phyloP scores from a whole-genome alignment of 2,113 vertebrate species.

The Drymodes brunneopygia region DNA sequence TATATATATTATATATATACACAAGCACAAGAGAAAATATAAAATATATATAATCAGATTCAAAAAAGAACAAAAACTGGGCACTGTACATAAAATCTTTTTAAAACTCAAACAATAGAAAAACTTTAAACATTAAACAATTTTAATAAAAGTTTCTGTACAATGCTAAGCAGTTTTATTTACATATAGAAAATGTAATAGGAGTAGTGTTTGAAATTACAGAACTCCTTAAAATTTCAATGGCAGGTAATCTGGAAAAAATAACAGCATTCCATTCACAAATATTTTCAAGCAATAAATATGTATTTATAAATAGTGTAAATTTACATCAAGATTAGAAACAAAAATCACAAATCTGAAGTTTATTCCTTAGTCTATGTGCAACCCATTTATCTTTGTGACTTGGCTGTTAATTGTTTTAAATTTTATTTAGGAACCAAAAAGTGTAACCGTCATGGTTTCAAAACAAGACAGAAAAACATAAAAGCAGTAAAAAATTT shows the following conservation, averaged over 20 bases:
- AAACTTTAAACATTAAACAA: slow-evolving; percentile 96
- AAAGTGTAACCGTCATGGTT: slow-evolving; percentile 81
- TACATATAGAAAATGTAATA: slow-evolving; percentile 97
- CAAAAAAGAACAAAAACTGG: slow-evolving; percentile 80
- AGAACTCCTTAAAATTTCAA: slow-evolving; percentile 97
- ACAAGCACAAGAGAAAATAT: slow-evolving; percentile 80
- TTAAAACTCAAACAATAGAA: slow-evolving; percentile 89
- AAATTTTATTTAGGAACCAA: slow-evolving; percentile 84
- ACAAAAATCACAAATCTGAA: slow-evolving; percentile 98
- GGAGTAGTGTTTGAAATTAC: slow-evolving; percentile 93
- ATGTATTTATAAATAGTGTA: slow-evolving; percentile 99
- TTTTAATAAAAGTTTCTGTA: slow-evolving; percentile 93
- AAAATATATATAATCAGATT: slow-evolving; percentile 85
- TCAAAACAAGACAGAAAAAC: slow-evolving; percentile 85
- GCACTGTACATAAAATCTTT: slow-evolving; percentile 82
- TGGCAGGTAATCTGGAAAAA: slow-evolving; percentile 98
- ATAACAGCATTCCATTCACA: slow-evolving; percentile 99
- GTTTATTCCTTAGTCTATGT: slow-evolving; percentile 96
- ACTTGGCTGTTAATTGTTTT: slow-evolving; percentile 89
- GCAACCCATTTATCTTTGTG: slow-evolving; percentile 95
- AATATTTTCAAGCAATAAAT: slow-evolving; percentile 99
- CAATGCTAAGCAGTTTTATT: slow-evolving; percentile 96
- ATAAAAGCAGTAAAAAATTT: slow-evolving; percentile 84
- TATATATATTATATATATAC: slow-evolving; percentile 85
- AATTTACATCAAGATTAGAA: slow-evolving; percentile 99